Percentiles rank a stretch among this genome's conserved stretches.
Conservation (phyloP, 2,888 invertebrate genomes). For the Laspeyria flexula region DNA sequence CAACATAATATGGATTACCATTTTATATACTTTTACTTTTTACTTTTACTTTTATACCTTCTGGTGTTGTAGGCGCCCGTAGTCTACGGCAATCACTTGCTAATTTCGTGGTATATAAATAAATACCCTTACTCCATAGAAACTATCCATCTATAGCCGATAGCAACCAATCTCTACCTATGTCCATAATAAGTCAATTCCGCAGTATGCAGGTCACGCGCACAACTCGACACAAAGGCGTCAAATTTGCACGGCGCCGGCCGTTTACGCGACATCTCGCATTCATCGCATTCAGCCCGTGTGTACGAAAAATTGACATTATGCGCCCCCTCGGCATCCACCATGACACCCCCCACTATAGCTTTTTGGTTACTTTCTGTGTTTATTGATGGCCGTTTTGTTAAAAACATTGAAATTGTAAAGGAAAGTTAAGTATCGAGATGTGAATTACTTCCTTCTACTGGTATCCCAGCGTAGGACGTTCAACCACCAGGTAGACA, state of each 20-base stretch:
- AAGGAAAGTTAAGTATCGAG: background rate
- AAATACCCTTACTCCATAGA: too few relatives aligned
- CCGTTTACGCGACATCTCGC: constrained; percentile 82
- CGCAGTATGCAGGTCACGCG: constrained; percentile 75
- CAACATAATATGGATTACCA: too few relatives aligned
- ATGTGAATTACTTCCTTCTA: too few relatives aligned
- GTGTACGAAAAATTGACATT: constrained; percentile 84
- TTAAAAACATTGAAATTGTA: background rate
- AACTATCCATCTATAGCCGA: constrained; percentile 4
- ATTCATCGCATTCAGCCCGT: constrained; percentile 76
- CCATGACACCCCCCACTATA: constrained; percentile 60
- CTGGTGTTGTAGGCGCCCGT: too few relatives aligned
- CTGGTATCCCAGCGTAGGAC: too few relatives aligned
- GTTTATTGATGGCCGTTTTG: background rate
- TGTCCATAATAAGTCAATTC: constrained; percentile 22
- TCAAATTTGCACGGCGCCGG: constrained; percentile 84
- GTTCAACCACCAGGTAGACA: too few relatives aligned
- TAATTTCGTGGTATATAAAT: too few relatives aligned
- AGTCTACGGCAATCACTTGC: too few relatives aligned
- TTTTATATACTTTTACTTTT: too few relatives aligned
- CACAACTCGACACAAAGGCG: constrained; percentile 77
- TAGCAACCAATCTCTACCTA: background rate
- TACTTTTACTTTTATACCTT: too few relatives aligned
- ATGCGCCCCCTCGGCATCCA: constrained; percentile 62
- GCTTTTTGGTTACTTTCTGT: constrained; percentile 1